Evolutionary conservation across 2,888 invertebrate genomes (phyloP), one percentile per base, ranked within the genome.

Genomic region (Oscheius sp.): DNA sequence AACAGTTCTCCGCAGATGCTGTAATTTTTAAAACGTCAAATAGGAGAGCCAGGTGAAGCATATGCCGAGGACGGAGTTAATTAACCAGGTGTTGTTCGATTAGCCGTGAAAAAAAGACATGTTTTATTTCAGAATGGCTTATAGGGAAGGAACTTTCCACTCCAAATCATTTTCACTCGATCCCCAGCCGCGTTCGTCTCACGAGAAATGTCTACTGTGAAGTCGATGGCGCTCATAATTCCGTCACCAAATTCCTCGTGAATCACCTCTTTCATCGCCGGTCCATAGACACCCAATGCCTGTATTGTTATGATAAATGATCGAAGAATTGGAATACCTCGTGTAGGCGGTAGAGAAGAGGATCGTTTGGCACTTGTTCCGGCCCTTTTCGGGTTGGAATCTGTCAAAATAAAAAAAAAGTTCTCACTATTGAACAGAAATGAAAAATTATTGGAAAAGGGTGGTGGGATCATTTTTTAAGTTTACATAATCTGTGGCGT

Each of bases 221-320:
- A 62, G 49, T 62, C 62, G n/a, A 62, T 62, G 47, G 62, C 62
- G 32, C 62, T 62, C 62, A 62, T 62, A 26, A 62, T 62, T 47
- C 62, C 62, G n/a, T 62, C 62, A 20, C 62, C 62, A 12, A 62
- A 62, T 28, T 62, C 62, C 49, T 62, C 62, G 32, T 62, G 62
- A 4, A 62, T 62, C 32, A 62, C 5, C 30, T 62, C 62, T 30
- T 62, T 62, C 50, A 62, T 47, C 1, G 62, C 62, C 1, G 62
- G 62, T n/a, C 62, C 62, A 22, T 62, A 62, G 49, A 62, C 62
- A 20, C 47, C 62, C 8, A 62, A 49, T 17, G 62, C 62, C 61
- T 61, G 28, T n/a, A 56, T n/a, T n/a, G n/a, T n/a, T n/a, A n/a
- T n/a, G 22, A 14, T 6, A 24, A 28, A 9, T 24, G 30, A 28